phyloP scores from a whole-genome alignment of 2,797 vertebrate species.

The Anolis apletophallus region DNA sequence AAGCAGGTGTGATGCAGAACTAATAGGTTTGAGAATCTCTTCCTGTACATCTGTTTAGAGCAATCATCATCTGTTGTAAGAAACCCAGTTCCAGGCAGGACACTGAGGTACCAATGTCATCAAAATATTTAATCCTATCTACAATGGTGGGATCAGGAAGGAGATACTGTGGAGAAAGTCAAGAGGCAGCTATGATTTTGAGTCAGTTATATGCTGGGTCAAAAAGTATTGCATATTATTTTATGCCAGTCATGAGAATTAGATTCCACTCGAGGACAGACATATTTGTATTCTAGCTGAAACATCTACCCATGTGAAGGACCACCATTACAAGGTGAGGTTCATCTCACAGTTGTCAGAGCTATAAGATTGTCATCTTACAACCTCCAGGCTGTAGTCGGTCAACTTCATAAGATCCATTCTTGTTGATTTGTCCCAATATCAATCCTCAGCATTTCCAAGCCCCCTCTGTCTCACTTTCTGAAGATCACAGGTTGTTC shows the following conservation, averaged over 20 bases:
- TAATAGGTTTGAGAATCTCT: not conserved
- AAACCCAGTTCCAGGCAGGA: not conserved
- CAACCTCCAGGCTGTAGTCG: too few species aligned
- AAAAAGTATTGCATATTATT: not conserved
- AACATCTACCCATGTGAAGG: not conserved
- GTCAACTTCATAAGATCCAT: too few species aligned
- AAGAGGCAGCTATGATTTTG: not conserved
- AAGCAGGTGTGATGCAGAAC: not conserved
- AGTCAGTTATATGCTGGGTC: not conserved
- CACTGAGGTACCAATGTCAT: not conserved
- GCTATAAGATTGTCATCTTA: too few species aligned
- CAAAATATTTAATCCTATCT: not conserved
- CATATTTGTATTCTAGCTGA: not conserved
- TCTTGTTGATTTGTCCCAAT: not conserved
- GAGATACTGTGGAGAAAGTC: not conserved
- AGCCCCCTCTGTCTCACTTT: not conserved
- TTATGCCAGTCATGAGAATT: not conserved
- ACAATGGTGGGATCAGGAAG: not conserved
- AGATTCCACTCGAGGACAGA: not conserved
- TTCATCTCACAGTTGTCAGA: not conserved
- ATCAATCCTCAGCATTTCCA: not conserved
- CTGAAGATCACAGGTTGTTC: not conserved
- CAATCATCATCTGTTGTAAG: constrained; percentile 17
- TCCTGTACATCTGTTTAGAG: not conserved
- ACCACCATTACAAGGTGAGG: not conserved